A percentile compares a stretch with the other conserved stretches of the same genome.
Evolutionary conservation across 2,888 invertebrate species (phyloP).

Genomic region (Drosophila robusta): DNA sequence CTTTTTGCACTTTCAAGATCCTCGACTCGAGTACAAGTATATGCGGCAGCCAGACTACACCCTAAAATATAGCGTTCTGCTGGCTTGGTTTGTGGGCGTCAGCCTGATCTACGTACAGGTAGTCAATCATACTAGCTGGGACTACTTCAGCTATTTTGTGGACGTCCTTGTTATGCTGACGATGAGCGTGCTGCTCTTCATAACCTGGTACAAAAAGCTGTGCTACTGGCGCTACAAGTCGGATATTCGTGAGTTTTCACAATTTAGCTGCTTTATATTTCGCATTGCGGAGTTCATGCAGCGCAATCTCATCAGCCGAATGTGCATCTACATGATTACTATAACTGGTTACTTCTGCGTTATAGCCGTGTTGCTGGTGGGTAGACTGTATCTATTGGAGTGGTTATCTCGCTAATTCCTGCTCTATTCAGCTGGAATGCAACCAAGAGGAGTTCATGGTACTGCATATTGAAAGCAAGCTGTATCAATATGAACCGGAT

Average conservation of each 20-base stretch:
- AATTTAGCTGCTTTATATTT: conserved; percentile 38
- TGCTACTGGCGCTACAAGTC: conserved; percentile 87
- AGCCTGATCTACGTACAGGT: conserved; percentile 86
- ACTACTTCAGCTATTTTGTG: accelerated
- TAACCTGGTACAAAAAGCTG: conserved; percentile 91
- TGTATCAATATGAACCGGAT: conserved; percentile 45
- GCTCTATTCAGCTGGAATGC: conserved; percentile 34
- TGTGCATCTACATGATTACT: conserved; percentile 88
- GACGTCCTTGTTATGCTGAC: background rate
- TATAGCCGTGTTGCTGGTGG: conserved; percentile 44
- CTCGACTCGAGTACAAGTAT: conserved; percentile 89
- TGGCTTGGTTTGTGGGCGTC: conserved; percentile 87
- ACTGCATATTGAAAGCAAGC: conserved; percentile 37
- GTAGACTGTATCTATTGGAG: background rate
- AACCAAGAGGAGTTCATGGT: conserved; percentile 38
- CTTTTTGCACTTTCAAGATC: conserved; percentile 88
- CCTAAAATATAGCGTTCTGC: conserved; percentile 91
- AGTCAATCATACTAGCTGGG: background rate
- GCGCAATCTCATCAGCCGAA: conserved; percentile 87
- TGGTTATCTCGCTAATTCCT: background rate
- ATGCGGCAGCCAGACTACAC: conserved; percentile 91
- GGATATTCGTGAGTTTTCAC: background rate
- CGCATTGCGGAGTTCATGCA: conserved; percentile 86
- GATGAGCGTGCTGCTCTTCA: conserved; percentile 87
- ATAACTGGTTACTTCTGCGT: conserved; percentile 87